Evolutionary conservation across 1,140 invertebrate species (phyloP), one percentile per base, ranked within the genome.

Genomic region (Penaeus indicus): DNA sequence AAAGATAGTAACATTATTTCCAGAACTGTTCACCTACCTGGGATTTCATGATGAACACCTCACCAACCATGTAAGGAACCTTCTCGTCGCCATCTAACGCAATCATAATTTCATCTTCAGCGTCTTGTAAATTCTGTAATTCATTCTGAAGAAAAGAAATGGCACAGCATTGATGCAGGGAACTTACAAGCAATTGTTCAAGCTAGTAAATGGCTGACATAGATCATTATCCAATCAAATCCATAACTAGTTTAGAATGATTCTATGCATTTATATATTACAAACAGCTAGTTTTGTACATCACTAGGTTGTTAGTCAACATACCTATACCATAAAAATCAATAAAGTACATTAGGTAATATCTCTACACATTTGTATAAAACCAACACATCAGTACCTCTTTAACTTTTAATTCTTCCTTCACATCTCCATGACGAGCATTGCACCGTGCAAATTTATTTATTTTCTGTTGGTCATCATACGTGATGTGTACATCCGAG

Each of bases 401-500:
- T 94, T 97, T 98, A 21, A 94, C 92, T 94, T 97, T 97, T n/a
- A 98, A 93, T 93, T 99, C 97, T 90, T 97, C 96, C 93, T 98
- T 98, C 16, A 96, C 94, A 92, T 99, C 97, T 92, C 98, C 97
- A 90, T 98, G 94, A 93, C 96, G 96, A 3, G 97, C 97, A 94
- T 99, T 99, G 85, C 96, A 95, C 89, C 97, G 94, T 7, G 98
- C 98, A 94, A 99, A 99, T 93, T 96, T 96, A 93, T 99, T 99
- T 89, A 99, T 99, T 94, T 98, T 98, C 92, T 98, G 97, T 93
- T 99, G 98, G 94, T 99, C 98, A 93, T 99, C 98, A 92, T 95
- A 98, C 8, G 97, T 97, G 90, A 99, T 98, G 92, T 98, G 96
- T 85, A 98, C 96, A 94, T 99, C 97, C 84, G 95, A 96, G 92